Percentiles rank a stretch among this genome's conserved stretches.
Evolutionary conservation across 2,888 invertebrate species (phyloP).

Genomic region (Nudaria mundana): DNA sequence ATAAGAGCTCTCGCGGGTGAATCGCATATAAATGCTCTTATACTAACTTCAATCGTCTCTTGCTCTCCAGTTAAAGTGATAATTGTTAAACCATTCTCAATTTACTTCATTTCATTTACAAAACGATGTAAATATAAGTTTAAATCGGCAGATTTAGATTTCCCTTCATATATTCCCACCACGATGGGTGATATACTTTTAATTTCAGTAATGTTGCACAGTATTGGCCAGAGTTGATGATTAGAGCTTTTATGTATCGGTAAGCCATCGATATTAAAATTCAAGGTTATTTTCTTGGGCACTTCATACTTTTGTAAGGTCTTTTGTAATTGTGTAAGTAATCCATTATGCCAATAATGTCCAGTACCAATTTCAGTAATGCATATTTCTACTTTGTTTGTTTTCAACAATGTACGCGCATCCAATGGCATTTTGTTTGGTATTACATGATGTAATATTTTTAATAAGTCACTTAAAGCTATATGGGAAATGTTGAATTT

Average conservation of each 20-base stretch:
- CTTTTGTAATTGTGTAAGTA: slow-evolving; percentile 10
- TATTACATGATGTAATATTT: neutral
- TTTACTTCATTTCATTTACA: slow-evolving; percentile 3
- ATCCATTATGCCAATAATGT: slow-evolving; percentile 23
- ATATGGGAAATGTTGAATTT: slow-evolving; percentile 1
- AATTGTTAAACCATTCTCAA: neutral
- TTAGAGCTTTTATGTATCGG: slow-evolving; percentile 16
- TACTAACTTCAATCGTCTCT: slow-evolving; percentile 8
- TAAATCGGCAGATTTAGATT: slow-evolving; percentile 3
- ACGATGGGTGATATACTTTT: slow-evolving; percentile 1
- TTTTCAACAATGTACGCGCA: slow-evolving; percentile 4
- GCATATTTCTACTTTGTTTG: neutral
- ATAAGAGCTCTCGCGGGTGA: slow-evolving; percentile 8
- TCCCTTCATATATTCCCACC: slow-evolving; percentile 8
- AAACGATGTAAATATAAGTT: slow-evolving; percentile 1
- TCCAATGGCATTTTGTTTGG: neutral
- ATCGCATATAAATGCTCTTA: slow-evolving; percentile 11
- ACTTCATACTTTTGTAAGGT: slow-evolving; percentile 3
- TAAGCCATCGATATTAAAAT: slow-evolving; percentile 10
- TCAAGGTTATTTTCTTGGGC: slow-evolving; percentile 1
- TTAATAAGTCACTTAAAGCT: slow-evolving; percentile 1
- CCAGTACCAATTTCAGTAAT: slow-evolving; percentile 3
- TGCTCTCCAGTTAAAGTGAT: neutral
- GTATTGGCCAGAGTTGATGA: slow-evolving; percentile 9
- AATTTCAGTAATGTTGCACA: slow-evolving; percentile 5